These are phyloP conservation scores for Scolopax mira DNA, from an alignment of 2,113 vertebrate genomes.

Conservation along the genomic window DNA sequence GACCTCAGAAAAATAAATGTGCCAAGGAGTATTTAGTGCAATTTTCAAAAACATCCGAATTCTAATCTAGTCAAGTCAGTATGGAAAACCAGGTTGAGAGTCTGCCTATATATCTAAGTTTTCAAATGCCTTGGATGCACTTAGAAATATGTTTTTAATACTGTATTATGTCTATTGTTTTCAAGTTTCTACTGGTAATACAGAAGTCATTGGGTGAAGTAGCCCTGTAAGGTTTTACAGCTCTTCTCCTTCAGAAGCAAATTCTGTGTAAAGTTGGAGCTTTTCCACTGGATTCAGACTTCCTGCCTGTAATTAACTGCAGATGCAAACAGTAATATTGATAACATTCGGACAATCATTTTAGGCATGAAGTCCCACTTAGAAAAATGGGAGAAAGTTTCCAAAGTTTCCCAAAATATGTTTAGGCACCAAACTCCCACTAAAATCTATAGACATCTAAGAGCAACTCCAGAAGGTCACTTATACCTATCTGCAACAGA, in stretches of 20 bases:
- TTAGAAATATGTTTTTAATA: background rate
- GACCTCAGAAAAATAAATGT: background rate
- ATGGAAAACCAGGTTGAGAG: background rate
- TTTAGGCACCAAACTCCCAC: background rate
- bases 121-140: background rate
- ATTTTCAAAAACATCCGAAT: background rate
- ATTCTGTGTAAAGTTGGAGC: background rate
- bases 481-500: background rate
- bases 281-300: background rate
- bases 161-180: background rate
- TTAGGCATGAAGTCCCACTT: background rate
- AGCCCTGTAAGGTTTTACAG: background rate
- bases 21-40: background rate
- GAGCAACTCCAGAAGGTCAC: background rate
- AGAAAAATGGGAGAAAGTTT: background rate
- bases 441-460: background rate
- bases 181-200: background rate
- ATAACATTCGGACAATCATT: background rate
- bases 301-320: background rate
- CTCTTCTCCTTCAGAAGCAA: background rate
- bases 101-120: background rate
- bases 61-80: background rate
- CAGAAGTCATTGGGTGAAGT: background rate
- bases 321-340: background rate
- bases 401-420: background rate